Base-by-base conservation (phyloP, 1,140 invertebrate species). In the Pogonomyrmex californicus region DNA sequence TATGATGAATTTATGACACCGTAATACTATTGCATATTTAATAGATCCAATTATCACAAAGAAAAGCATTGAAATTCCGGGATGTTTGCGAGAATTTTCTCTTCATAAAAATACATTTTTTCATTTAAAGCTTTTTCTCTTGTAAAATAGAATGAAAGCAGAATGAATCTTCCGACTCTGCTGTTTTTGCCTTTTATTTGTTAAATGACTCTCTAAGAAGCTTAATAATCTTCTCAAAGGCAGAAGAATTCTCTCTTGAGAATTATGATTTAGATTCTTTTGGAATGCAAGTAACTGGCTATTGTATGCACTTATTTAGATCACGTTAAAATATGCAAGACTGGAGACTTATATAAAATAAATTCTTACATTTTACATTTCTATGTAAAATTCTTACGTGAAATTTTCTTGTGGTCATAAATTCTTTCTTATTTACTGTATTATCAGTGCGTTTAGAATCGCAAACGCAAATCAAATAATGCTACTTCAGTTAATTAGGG, bases 11-110 rank as follows among this genome's bases (percentile, higher is more conserved):
- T 78, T 17, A 63, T 47, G 6, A 14, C 23, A 54, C 73, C 4
- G 56, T 23, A 60, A 23, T 62, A 23, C 33, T 65, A 66, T 66
- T 79, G 77, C 47, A 79, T 66, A 66, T 79, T 79, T 79, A 79
- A 65, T 65, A 79, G 44, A 47, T 66, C 23, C 17, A 38, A n/a
- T 79, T 79, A 79, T 79, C 36, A 66, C 62, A 10, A 44, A 38
- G 17, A 30, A 2, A 66, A 51, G 1, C 38, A 66, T 66, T 66
- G 14, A 54, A 79, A 66, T 38, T 41, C n/a, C 49, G n/a, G n/a
- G n/a, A 17, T 14, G 33, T 14, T 4, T 4, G 33, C 17, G 7
- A 54, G 33, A 30, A 66, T 41, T 41, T 66, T 66, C 54, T 68
- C 68, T 54, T 51, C 47, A 41, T 56, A 12, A 79, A 79, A 79